These are phyloP conservation scores for Phyllotreta cruciferae DNA, from an alignment of 2,888 invertebrate genomes.

Conservation along the genomic window DNA sequence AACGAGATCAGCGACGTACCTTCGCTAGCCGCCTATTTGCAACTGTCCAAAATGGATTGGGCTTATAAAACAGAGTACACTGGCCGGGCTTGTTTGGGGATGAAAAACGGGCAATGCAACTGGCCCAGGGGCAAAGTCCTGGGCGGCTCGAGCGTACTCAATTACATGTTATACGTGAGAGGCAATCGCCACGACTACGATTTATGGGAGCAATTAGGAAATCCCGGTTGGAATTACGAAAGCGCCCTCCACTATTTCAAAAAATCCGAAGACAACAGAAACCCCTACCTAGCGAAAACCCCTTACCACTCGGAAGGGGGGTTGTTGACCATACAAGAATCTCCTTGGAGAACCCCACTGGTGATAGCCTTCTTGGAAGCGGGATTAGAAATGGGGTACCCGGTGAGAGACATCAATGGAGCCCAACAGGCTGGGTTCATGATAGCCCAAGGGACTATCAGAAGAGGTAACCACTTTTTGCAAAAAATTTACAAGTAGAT, in stretches of 20 bases:
- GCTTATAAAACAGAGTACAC: slow-evolving; percentile 88
- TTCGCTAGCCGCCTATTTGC: slow-evolving; percentile 84
- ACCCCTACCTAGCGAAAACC: slow-evolving; percentile 78
- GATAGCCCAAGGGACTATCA: slow-evolving; percentile 85
- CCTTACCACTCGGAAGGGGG: slow-evolving; percentile 78
- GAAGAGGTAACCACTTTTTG: slow-evolving; percentile 66
- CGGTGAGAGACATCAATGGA: slow-evolving; percentile 76
- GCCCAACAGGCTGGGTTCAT: slow-evolving; percentile 81
- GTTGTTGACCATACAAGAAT: slow-evolving; percentile 76
- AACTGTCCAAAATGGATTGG: slow-evolving; percentile 87
- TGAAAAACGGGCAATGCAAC: slow-evolving; percentile 82
- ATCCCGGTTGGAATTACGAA: slow-evolving; percentile 87
- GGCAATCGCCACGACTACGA: slow-evolving; percentile 86
- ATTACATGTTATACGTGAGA: slow-evolving; percentile 90
- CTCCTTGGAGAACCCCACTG: slow-evolving; percentile 83
- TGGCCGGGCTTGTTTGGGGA: slow-evolving; percentile 79
- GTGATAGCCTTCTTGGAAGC: slow-evolving; percentile 85
- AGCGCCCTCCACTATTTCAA: slow-evolving; percentile 87
- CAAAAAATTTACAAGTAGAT: neutral
- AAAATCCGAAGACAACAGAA: slow-evolving; percentile 87
- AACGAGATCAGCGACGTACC: slow-evolving; percentile 89
- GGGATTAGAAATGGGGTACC: slow-evolving; percentile 83
- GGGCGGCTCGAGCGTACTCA: slow-evolving; percentile 86
- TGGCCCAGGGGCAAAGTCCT: slow-evolving; percentile 91
- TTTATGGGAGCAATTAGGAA: slow-evolving; percentile 80